These are phyloP conservation scores for Petrocephalus zakoni DNA, from an alignment of 2,113 vertebrate species.

Conservation along the genomic window DNA sequence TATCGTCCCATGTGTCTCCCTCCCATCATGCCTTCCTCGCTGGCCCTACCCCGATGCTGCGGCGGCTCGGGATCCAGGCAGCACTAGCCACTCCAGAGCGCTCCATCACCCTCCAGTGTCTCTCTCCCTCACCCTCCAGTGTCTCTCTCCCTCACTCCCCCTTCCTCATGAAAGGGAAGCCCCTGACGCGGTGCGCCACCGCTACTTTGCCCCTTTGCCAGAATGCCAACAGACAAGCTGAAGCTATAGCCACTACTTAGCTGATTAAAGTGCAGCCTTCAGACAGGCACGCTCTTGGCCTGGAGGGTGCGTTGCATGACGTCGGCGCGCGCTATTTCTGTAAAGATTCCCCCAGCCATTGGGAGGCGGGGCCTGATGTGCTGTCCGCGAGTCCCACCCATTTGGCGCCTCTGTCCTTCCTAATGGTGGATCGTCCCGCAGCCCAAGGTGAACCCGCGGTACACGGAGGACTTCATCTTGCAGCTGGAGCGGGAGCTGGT, in stretches of 20 bases:
- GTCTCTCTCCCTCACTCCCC: neutral
- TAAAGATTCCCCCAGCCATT: neutral
- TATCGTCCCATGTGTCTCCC: neutral
- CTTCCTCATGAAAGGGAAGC: neutral
- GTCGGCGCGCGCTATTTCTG: neutral
- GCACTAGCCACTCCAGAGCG: neutral
- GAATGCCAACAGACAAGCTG: neutral
- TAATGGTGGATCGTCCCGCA: constrained; percentile 30
- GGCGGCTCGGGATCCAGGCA: neutral
- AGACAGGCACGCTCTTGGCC: neutral
- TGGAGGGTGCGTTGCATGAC: neutral
- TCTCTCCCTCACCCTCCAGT: neutral
- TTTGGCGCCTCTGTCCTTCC: neutral
- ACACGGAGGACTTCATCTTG: constrained; percentile 88
- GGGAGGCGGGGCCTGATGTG: too few relatives aligned
- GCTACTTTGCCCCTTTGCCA: neutral
- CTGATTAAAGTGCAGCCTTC: neutral
- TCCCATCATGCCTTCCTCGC: neutral
- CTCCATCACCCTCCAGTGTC: neutral
- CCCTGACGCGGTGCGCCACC: neutral
- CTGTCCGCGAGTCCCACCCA: neutral
- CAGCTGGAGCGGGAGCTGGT: constrained; percentile 92
- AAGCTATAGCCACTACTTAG: neutral
- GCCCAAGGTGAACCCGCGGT: constrained; percentile 78
- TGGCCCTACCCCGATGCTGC: neutral